phyloP scores from a whole-genome alignment of 92 coral and sea anemone genomes.

The Hydrozoanthus gracilis region DNA sequence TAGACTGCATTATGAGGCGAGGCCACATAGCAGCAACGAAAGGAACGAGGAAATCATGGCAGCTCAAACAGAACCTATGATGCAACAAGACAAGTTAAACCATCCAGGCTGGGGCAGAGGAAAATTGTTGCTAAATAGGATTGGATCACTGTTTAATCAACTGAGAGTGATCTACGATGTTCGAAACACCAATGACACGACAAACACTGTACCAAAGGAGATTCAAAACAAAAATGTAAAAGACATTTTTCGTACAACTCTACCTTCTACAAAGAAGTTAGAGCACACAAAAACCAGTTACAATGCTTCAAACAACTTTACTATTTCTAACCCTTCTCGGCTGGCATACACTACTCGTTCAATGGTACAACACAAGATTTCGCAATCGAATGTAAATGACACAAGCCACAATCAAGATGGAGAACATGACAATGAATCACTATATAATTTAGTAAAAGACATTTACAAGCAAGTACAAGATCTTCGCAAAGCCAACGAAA shows the following conservation, averaged over 20 bases:
- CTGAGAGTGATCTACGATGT: constrained; percentile 33
- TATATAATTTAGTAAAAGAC: constrained; percentile 27
- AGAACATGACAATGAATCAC: not conserved
- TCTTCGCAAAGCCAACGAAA: not conserved
- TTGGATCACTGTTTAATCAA: constrained; percentile 32
- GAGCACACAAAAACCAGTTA: not conserved
- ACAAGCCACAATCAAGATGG: not conserved
- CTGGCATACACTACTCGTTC: constrained; percentile 13
- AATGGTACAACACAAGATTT: constrained; percentile 42
- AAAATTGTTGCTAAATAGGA: constrained; percentile 2
- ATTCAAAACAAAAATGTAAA: not conserved
- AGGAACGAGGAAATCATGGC: not conserved
- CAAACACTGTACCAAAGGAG: not conserved
- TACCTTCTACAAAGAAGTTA: not conserved
- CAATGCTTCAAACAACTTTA: not conserved
- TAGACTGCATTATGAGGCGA: not conserved
- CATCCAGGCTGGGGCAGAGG: constrained; percentile 15
- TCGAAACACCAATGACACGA: not conserved
- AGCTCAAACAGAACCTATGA: not conserved
- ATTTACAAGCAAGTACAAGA: constrained; percentile 40
- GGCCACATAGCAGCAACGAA: not conserved
- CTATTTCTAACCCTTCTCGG: not conserved
- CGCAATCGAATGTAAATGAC: constrained; percentile 32
- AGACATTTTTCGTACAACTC: not conserved
- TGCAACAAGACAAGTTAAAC: not conserved